Evolutionary conservation across 1,140 invertebrate species (phyloP).

Genomic region (Drosophila simulans): DNA sequence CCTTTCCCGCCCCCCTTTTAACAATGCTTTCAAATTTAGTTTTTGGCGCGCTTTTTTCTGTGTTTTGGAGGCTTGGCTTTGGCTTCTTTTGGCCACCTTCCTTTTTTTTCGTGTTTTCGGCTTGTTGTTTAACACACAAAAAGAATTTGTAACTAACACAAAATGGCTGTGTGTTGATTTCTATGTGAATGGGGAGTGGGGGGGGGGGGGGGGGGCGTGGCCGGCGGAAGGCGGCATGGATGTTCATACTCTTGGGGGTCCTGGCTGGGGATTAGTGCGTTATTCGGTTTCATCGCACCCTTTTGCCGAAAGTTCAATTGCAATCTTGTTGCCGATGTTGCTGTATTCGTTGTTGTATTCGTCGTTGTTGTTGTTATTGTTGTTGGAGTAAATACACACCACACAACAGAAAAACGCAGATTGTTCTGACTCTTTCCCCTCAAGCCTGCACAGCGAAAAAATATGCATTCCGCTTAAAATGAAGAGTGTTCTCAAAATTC

Average conservation of each 20-base stretch:
- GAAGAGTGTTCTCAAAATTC: too few relatives aligned
- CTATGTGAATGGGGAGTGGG: slow-evolving; percentile 3
- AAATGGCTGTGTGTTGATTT: slow-evolving; percentile 73
- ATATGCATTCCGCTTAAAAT: neutral
- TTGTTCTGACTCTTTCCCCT: neutral
- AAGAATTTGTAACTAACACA: slow-evolving; percentile 82
- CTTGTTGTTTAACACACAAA: slow-evolving; percentile 54
- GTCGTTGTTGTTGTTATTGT: neutral
- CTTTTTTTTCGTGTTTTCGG: slow-evolving; percentile 20
- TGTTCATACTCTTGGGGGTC: slow-evolving; percentile 10
- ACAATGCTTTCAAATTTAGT: slow-evolving; percentile 69
- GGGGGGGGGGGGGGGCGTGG: neutral
- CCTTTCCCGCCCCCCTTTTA: neutral
- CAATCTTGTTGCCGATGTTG: slow-evolving; percentile 42
- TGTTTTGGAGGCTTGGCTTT: slow-evolving; percentile 17
- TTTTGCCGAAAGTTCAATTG: slow-evolving; percentile 68
- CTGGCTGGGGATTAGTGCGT: slow-evolving; percentile 58
- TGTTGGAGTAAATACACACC: slow-evolving; percentile 11
- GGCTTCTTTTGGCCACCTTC: slow-evolving; percentile 15
- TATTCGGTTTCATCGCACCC: slow-evolving; percentile 22
- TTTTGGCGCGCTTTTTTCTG: slow-evolving; percentile 53
- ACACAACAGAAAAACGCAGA: slow-evolving; percentile 6
- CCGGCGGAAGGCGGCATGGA: neutral
- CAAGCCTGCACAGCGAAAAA: slow-evolving; percentile 1
- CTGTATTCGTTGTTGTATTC: neutral